Base-by-base conservation (phyloP, 1,140 invertebrate species). In the Calycopis cecrops region DNA sequence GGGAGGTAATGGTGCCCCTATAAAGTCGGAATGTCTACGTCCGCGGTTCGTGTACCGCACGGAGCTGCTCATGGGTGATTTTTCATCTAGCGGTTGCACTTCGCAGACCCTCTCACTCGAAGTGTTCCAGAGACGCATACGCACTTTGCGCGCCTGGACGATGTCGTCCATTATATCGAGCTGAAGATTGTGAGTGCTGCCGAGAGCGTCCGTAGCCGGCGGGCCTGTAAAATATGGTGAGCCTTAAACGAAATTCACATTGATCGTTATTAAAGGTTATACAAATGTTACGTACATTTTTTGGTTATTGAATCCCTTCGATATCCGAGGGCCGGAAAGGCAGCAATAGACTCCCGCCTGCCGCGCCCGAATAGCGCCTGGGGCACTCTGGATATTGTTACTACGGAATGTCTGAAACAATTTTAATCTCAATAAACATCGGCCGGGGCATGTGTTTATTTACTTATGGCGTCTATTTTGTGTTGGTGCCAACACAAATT, bases 151-250 rank as follows among this genome's bases (percentile, higher is more conserved):
- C 0, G 93, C 92, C 73, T 94, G 93, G 16, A 95, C 92, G 35
- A 96, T 95, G 69, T 95, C 93, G 65, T 95, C 94, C 94, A 96
- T 95, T 55, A 95, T 95, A 68, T 96, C 94, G 54, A 95, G 84
- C 67, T 95, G 93, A 14, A 95, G 85, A 74, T 95, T 95, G 71
- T 95, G 94, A 11, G 92, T 91, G 71, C 93, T 94, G 35, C 94
- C 94, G 12, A 91, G 85, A 8, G 88, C 86, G 35, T 91, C 91
- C 17, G 91, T 92, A 14, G 92, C 92, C 18, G 93, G 92, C 1
- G 92, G 93, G 48, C 91, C 91, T 69, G 71, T 59, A 65, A 73
- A 51, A 44, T 47, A 34, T 16, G 21, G 21, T 28, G 21, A 3
- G 21, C 6, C 8, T 44, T 44, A 44, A 9, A 16, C 1, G 9